Evolutionary conservation across 2,113 vertebrate genomes (phyloP), one percentile per base, ranked within the genome.

Genomic region (Psettodes erumei): DNA sequence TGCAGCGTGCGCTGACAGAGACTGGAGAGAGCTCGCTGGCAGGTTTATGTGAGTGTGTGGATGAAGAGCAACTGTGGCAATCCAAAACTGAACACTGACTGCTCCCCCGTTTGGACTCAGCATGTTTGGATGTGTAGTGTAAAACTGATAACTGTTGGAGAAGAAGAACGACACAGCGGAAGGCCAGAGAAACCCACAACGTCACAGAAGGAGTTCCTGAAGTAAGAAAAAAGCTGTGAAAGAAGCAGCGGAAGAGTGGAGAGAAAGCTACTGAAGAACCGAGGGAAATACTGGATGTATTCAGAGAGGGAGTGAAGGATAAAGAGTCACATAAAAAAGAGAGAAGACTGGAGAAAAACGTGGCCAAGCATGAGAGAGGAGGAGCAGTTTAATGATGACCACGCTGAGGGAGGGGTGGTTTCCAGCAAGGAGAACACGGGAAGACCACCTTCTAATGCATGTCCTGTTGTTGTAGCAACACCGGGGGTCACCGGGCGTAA

Each of bases 321-420:
- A 66, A 45, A 43, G 25, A 65, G 23, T 55, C 1, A 12, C 18
- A 1, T 70, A 72, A 50, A 69, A 67, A 61, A 27, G 38, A 63
- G 71, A 53, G 10, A 12, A 72, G 37, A 79, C 42, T 25, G 56
- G 81, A 43, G 48, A 65, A 79, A 53, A 86, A 40, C 55, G 68
- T 77, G 79, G 75, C 54, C 56, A 80, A 86, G 78, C 68, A 97
- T 96, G 96, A 93, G 96, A 86, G 95, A 97, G 82, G 95, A 96
- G 71, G 89, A 85, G 60, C 79, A 79, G 79, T 77, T 73, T 28
- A 91, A 87, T 67, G 91, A 90, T 11, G 94, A 92, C 8, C 95
- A 93, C 32, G 94, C 94, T 1, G 94, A 95, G 74, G 94, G 92
- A 88, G 92, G 93, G 79, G 69, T 88, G 86, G 85, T 86, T 75